phyloP scores from a whole-genome alignment of 2,888 invertebrate genomes.

The Nasonia oneida region DNA sequence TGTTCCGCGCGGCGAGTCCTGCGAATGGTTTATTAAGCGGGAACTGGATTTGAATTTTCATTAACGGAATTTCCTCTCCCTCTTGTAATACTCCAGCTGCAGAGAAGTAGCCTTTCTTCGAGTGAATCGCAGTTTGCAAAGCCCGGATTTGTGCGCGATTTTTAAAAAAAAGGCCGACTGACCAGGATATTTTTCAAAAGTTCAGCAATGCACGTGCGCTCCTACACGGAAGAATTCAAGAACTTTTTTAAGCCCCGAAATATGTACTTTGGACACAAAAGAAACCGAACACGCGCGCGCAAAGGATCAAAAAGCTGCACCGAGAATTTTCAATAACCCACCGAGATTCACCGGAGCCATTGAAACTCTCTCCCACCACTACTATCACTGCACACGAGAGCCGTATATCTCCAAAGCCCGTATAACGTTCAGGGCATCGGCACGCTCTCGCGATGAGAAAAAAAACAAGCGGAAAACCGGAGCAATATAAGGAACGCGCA shows the following conservation, averaged over 20 bases:
- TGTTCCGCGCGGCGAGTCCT: neutral
- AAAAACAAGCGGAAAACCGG: neutral
- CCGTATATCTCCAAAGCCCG: neutral
- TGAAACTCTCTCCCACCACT: neutral
- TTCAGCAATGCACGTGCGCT: neutral
- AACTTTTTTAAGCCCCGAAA: neutral
- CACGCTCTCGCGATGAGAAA: neutral
- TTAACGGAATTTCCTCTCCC: neutral
- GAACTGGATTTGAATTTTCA: neutral
- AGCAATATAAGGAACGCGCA: neutral
- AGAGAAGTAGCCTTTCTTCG: no score
- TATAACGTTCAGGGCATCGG: neutral
- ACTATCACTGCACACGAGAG: neutral
- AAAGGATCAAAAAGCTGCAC: neutral
- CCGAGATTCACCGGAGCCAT: neutral
- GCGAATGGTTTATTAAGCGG: neutral
- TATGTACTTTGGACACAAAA: neutral
- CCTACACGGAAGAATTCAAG: no score
- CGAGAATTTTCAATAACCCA: neutral
- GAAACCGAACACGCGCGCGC: neutral
- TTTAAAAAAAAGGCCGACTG: neutral
- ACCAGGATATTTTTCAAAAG: neutral
- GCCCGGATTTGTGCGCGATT: no score
- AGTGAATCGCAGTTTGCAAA: no score
- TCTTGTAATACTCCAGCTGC: no score